Conservation (phyloP, 2,113 vertebrate genomes). For the Cebidichthys violaceus region DNA sequence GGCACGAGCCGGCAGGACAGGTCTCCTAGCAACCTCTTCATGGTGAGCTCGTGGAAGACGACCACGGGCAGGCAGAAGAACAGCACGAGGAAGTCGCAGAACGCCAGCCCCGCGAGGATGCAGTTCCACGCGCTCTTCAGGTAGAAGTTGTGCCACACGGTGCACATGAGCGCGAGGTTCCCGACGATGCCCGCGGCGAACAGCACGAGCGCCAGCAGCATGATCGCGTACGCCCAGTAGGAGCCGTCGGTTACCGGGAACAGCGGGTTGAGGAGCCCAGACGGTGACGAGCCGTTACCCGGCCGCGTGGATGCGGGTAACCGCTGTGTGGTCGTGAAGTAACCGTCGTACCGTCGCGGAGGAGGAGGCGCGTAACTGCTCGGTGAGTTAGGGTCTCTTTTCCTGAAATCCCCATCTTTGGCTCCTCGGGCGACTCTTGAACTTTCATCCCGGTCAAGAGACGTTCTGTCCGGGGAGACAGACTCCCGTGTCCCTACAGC, state of each 20-base stretch:
- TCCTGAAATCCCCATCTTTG: constrained; percentile 60
- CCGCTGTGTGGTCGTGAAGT: constrained; percentile 81
- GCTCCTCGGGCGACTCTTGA: constrained; percentile 80
- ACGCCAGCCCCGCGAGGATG: constrained; percentile 92
- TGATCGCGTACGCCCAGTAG: constrained; percentile 88
- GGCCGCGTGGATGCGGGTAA: constrained; percentile 37
- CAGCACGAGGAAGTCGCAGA: constrained; percentile 95
- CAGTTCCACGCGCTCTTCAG: constrained; percentile 96
- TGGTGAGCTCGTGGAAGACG: constrained; percentile 93
- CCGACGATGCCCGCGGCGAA: constrained; percentile 91
- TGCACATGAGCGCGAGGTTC: constrained; percentile 95
- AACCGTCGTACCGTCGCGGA: constrained; percentile 64
- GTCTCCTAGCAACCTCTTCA: constrained; percentile 89
- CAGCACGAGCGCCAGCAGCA: constrained; percentile 91
- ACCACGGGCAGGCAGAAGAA: constrained; percentile 96
- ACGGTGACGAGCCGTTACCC: constrained; percentile 45
- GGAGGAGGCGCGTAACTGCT: constrained; percentile 73
- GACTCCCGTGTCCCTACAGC: background rate
- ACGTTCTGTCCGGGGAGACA: background rate
- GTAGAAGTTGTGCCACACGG: constrained; percentile 94
- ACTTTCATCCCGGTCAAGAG: background rate
- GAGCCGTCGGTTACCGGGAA: constrained; percentile 89
- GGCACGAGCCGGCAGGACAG: constrained; percentile 92
- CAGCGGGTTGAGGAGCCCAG: constrained; percentile 86
- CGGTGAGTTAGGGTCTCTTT: constrained; percentile 71